Base-by-base conservation (phyloP, 2,797 vertebrate species). In the Perodicticus potto region DNA sequence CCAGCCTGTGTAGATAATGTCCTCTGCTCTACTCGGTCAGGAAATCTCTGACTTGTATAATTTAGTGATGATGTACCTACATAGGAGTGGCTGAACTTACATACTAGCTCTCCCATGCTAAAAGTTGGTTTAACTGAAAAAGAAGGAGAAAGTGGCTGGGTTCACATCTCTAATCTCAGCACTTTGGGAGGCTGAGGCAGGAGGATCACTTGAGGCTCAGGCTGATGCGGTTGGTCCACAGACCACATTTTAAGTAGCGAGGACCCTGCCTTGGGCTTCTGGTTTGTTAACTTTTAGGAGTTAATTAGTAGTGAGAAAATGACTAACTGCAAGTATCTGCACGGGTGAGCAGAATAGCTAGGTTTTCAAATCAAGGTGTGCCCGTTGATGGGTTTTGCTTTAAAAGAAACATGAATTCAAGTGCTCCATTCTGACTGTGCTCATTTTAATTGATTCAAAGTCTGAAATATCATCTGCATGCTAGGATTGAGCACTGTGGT, bases 1-100 rank as follows among this genome's bases (percentile, higher is more conserved):
- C 12, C 16, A 57, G 27, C n/a, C 57, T 13, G 0, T 2, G n/a
- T 0, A 19, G 7, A 0, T 19, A 67, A 23, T n/a, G 13, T 53
- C 12, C 53, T 94, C 63, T 27, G 27, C 14, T 57, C 61, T 59
- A 22, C 5, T 37, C 19, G 45, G 61, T 43, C 73, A n/a, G 63
- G 53, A 29, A 63, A 67, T 10, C 40, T 20, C 69, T 6, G 25
- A 27, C 7, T 40, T 61, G 74, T 53, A 67, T 40, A n/a, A 78
- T 22, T 13, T 10, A 53, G 80, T 17, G 40, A 20, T 0, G 0
- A 86, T 2, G 1, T 53, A 32, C 32, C 32, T 67, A 80, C 84
- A 77, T 84, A 96, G 95, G 84, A 94, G 85, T 87, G 81, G 92
- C 73, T 85, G 65, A 80, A 85, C 45, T 65, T 81, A 82, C 45